A percentile compares a stretch with the other conserved stretches of the same genome.
Evolutionary conservation across 2,888 invertebrate species (phyloP).

Genomic region (Macroteleia sp.): DNA sequence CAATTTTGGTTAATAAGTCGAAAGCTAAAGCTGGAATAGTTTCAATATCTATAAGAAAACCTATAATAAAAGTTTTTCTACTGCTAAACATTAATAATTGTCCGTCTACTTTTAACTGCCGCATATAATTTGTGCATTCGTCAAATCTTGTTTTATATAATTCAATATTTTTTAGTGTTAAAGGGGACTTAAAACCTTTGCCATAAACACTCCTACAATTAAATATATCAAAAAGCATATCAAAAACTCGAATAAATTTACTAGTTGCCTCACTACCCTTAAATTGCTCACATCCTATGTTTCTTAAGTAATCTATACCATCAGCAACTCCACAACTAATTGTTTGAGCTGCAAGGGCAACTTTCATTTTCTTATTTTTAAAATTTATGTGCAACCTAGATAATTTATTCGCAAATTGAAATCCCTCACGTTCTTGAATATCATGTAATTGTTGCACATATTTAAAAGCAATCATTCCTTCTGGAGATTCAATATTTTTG

Average conservation of each 20-base stretch:
- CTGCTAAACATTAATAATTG: neutral
- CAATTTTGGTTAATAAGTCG: slow-evolving; percentile 17
- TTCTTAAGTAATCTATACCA: slow-evolving; percentile 54
- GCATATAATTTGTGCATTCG: slow-evolving; percentile 10
- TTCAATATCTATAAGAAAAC: slow-evolving; percentile 15
- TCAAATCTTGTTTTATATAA: neutral
- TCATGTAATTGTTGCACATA: slow-evolving; percentile 14
- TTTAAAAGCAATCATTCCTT: slow-evolving; percentile 11
- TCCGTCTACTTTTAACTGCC: neutral
- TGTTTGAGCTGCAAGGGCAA: slow-evolving; percentile 62
- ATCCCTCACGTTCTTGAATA: slow-evolving; percentile 25
- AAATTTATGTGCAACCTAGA: slow-evolving; percentile 38
- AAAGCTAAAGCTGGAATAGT: slow-evolving; percentile 10
- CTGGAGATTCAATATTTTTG: neutral
- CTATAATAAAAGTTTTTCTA: slow-evolving; percentile 17
- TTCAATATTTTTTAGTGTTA: slow-evolving; percentile 48
- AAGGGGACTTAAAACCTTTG: slow-evolving; percentile 66
- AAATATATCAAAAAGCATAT: slow-evolving; percentile 65
- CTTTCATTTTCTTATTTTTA: slow-evolving; percentile 59
- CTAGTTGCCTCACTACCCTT: slow-evolving; percentile 59
- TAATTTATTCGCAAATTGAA: slow-evolving; percentile 51
- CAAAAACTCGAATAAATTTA: slow-evolving; percentile 60
- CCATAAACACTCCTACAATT: slow-evolving; percentile 64
- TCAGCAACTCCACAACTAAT: slow-evolving; percentile 68
- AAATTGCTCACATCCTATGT: slow-evolving; percentile 39